Percentiles rank a stretch among this genome's conserved stretches.
These are phyloP conservation scores for Pollenia labialis DNA, from an alignment of 2,888 invertebrate species.

Conservation along the genomic window DNA sequence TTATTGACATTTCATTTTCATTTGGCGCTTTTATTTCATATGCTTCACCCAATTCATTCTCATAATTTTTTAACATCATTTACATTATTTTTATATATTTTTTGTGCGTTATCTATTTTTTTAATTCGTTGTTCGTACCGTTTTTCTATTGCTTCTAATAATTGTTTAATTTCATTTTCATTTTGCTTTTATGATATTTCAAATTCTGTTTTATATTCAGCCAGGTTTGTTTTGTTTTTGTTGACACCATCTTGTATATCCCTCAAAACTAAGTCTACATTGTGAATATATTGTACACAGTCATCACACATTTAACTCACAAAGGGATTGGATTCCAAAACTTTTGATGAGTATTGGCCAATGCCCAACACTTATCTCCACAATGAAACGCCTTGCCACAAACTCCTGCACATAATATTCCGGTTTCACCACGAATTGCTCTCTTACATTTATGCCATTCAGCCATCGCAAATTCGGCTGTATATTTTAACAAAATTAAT, in stretches of 20 bases:
- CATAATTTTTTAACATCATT: background rate
- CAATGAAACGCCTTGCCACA: background rate
- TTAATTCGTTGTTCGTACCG: no score
- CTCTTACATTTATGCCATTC: no score
- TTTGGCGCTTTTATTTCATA: conserved; percentile 26
- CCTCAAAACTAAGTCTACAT: no score
- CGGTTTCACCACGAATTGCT: background rate
- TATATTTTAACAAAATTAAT: no score
- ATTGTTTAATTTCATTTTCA: no score
- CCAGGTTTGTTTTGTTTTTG: no score
- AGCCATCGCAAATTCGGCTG: no score
- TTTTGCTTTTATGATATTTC: no score
- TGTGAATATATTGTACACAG: background rate
- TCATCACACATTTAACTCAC: background rate
- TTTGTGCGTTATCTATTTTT: no score
- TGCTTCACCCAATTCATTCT: background rate
- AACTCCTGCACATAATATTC: background rate
- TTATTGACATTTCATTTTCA: background rate
- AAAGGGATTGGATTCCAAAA: background rate
- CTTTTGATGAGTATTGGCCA: background rate
- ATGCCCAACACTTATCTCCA: background rate
- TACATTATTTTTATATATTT: background rate
- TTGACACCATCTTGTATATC: no score
- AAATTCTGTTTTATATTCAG: no score
- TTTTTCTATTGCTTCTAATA: no score